Evolutionary conservation across 2,888 invertebrate genomes (phyloP).

Genomic region (Pegoplata infirma): DNA sequence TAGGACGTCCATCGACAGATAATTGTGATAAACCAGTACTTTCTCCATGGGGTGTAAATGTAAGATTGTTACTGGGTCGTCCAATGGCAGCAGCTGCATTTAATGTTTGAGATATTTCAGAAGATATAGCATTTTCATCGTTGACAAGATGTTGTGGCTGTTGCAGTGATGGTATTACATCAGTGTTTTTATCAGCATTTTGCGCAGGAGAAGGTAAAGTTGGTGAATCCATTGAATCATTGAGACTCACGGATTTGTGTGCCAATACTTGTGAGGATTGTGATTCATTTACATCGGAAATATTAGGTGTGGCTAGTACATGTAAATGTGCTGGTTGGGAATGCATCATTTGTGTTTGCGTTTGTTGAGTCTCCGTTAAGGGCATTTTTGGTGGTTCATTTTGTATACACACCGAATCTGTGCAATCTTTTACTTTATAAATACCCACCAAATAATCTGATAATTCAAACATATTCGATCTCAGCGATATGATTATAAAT

Average conservation of each 20-base stretch:
- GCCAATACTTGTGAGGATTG: conserved; percentile 30
- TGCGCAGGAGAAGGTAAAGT: background rate
- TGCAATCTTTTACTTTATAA: conserved; percentile 94
- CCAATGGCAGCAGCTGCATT: background rate
- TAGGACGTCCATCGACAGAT: background rate
- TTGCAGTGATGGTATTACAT: background rate
- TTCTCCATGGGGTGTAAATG: conserved; percentile 16
- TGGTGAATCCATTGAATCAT: conserved; percentile 38
- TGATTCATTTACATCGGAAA: background rate
- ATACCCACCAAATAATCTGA: conserved; percentile 96
- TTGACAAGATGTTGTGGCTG: conserved; percentile 3
- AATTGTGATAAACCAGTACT: conserved; percentile 21
- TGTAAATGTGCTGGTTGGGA: conserved; percentile 43
- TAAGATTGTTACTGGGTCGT: conserved; percentile 9
- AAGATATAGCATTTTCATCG: conserved; percentile 14
- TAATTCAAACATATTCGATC: conserved; percentile 98
- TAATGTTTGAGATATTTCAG: background rate
- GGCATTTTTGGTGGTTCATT: conserved; percentile 73
- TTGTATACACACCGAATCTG: conserved; percentile 86
- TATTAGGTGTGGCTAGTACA: background rate
- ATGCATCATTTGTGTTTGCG: conserved; percentile 30
- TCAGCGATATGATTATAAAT: conserved; percentile 97
- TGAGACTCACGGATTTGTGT: conserved; percentile 44
- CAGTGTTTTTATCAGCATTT: background rate
- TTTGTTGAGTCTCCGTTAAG: conserved; percentile 50